Evolutionary conservation across 2,888 invertebrate genomes (phyloP).

Genomic region (Dorcus hopei): DNA sequence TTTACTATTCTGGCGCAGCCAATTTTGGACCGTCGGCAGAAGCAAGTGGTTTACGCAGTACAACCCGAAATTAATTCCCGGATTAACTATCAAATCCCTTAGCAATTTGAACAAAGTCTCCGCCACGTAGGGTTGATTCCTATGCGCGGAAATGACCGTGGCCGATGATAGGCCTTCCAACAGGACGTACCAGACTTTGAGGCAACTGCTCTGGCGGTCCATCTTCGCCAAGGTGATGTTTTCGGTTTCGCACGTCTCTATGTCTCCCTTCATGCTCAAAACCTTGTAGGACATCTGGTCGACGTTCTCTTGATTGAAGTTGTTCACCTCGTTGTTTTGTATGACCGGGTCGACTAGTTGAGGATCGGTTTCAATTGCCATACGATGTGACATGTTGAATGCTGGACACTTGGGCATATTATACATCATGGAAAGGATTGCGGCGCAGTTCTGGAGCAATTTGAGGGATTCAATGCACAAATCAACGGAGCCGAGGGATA

Average conservation of each 20-base stretch:
- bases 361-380: conserved; percentile 72
- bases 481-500: conserved; percentile 48
- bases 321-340: conserved; percentile 59
- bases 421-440: conserved; percentile 87
- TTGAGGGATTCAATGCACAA: conserved; percentile 77
- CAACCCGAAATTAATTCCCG: conserved; percentile 85
- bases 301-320: conserved; percentile 64
- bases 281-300: conserved; percentile 64
- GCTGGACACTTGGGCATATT: conserved; percentile 93
- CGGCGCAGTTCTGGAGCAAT: conserved; percentile 81
- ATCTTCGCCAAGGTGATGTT: conserved; percentile 60
- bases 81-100: conserved; percentile 70
- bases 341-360: conserved; percentile 84
- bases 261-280: conserved; percentile 53
- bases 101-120: conserved; percentile 85
- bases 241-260: conserved; percentile 49
- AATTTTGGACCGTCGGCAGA: conserved; percentile 89
- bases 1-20: conserved; percentile 68
- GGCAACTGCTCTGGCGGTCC: conserved; percentile 77
- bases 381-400: conserved; percentile 84
- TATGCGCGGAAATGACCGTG: conserved; percentile 73
- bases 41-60: conserved; percentile 90
- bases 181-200: conserved; percentile 87
- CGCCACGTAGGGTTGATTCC: conserved; percentile 78
- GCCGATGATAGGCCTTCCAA: conserved; percentile 83